Conservation (phyloP, 2,888 invertebrate species). For the Lycaena phlaeas region DNA sequence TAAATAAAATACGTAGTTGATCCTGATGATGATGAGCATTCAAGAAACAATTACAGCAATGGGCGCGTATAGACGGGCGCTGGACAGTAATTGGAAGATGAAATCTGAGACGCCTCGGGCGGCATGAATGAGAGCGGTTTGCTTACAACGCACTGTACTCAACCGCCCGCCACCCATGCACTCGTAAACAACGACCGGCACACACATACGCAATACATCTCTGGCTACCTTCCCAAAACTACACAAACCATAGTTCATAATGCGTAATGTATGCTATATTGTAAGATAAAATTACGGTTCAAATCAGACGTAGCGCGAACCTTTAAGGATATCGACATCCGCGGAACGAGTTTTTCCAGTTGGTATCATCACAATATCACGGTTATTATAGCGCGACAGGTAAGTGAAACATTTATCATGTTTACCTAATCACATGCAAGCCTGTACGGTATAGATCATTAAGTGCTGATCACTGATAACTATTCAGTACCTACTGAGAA, state of each 20-base stretch:
- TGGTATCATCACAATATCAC: slow-evolving; percentile 72
- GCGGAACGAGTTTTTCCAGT: slow-evolving; percentile 72
- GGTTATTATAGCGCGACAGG: slow-evolving; percentile 72
- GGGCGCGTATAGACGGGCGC: slow-evolving; percentile 43
- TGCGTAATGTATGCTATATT: slow-evolving; percentile 27
- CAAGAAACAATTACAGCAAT: slow-evolving; percentile 60
- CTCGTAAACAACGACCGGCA: slow-evolving; percentile 18
- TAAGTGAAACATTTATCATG: slow-evolving; percentile 66
- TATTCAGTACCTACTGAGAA: no score
- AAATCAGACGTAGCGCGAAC: slow-evolving; percentile 35
- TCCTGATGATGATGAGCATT: no score
- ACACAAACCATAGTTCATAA: not conserved
- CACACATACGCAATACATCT: slow-evolving; percentile 28
- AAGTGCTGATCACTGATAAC: no score
- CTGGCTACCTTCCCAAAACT: slow-evolving; percentile 15
- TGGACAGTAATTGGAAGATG: slow-evolving; percentile 62
- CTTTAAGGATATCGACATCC: slow-evolving; percentile 70
- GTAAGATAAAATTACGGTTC: slow-evolving; percentile 19
- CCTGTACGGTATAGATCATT: no score
- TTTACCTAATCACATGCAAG: slow-evolving; percentile 26
- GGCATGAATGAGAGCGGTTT: slow-evolving; percentile 71
- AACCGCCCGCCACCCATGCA: slow-evolving; percentile 33
- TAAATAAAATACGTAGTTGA: no score
- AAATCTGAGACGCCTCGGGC: slow-evolving; percentile 68
- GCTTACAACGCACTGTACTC: slow-evolving; percentile 50